phyloP scores from a whole-genome alignment of 2,797 vertebrate genomes.

The Lacerta agilis region DNA sequence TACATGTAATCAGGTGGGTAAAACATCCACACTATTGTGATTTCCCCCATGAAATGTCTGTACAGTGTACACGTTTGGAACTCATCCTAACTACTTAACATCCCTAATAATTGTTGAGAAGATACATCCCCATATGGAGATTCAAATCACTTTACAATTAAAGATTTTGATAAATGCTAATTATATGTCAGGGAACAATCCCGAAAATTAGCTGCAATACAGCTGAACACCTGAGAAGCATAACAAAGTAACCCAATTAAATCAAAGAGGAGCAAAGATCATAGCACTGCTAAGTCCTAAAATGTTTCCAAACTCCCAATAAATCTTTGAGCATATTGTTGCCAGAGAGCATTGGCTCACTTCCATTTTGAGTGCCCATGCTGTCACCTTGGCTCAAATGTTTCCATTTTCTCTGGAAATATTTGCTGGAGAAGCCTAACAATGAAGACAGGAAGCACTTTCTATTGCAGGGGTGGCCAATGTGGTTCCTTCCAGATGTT shows the following conservation, averaged over 20 bases:
- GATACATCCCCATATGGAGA: not conserved
- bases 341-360: not conserved
- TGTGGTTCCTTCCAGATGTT: no score
- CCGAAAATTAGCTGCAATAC: not conserved
- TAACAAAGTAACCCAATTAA: not conserved
- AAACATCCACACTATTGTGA: not conserved
- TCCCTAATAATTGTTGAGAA: constrained; percentile 15
- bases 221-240: not conserved
- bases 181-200: constrained; percentile 27
- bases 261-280: constrained; percentile 7
- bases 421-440: not conserved
- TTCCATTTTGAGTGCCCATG: not conserved
- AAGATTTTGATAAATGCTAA: constrained; percentile 44
- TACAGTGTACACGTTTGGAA: not conserved
- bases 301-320: not conserved
- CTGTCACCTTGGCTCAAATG: not conserved
- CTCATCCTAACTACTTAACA: not conserved
- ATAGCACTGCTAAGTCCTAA: not conserved
- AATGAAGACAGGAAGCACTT: not conserved
- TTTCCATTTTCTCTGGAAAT: not conserved
- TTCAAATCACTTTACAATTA: constrained; percentile 3
- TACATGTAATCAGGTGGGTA: not conserved
- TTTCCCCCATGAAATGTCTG: not conserved
- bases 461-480: not conserved
- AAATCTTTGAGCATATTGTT: not conserved